A percentile compares a stretch with the other conserved stretches of the same genome.
Conservation (phyloP, 1,140 invertebrate genomes). For the Drosophila leontia region DNA sequence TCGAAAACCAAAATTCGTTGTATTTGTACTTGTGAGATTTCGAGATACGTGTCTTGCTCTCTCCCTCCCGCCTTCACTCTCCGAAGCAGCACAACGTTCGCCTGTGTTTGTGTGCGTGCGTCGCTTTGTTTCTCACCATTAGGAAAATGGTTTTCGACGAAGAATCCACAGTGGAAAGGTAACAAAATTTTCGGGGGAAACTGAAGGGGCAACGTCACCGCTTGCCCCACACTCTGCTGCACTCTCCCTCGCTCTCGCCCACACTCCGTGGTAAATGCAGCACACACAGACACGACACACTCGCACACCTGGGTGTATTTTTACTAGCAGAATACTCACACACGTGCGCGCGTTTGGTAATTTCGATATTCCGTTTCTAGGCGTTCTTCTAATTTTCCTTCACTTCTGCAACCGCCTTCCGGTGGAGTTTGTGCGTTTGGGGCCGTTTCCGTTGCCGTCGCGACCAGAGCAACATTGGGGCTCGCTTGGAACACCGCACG, state of each 20-base stretch:
- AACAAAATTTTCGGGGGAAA: conserved; percentile 10
- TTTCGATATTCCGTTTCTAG: conserved; percentile 51
- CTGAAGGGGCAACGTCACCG: conserved; percentile 27
- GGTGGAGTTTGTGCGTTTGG: conserved; percentile 16
- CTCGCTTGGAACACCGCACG: conserved; percentile 41
- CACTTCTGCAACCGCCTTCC: conserved; percentile 22
- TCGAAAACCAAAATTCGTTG: conserved; percentile 24
- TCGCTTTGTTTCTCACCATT: conserved; percentile 40
- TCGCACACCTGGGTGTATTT: conserved; percentile 16
- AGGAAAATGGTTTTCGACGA: conserved; percentile 37
- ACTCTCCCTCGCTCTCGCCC: conserved; percentile 60
- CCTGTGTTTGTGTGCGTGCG: conserved; percentile 18
- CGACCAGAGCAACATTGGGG: conserved; percentile 26
- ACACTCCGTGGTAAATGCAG: conserved; percentile 67
- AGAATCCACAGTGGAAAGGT: conserved; percentile 39
- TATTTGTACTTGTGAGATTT: conserved; percentile 20
- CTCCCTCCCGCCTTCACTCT: conserved; percentile 13
- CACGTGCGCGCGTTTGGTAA: conserved; percentile 45
- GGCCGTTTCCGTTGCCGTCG: conserved; percentile 19
- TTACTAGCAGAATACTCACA: conserved; percentile 30
- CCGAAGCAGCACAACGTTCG: background rate
- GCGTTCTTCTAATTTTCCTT: conserved; percentile 58
- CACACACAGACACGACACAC: conserved; percentile 24
- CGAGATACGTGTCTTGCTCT: conserved; percentile 48
- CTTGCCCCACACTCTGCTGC: conserved; percentile 58